phyloP scores from a whole-genome alignment of 2,113 vertebrate species.

The Pituophis catenifer region DNA sequence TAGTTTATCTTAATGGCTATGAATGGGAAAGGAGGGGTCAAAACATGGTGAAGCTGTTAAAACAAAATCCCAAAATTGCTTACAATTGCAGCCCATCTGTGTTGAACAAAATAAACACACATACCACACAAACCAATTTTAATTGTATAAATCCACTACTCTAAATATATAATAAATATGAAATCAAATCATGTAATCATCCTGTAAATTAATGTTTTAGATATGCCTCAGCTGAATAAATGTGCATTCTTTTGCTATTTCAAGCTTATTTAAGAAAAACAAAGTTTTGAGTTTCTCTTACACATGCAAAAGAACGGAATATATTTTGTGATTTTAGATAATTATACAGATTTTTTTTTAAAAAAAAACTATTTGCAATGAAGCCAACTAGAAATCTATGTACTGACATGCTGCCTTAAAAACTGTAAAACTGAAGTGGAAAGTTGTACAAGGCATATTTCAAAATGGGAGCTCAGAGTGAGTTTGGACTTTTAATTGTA shows the following conservation, averaged over 20 bases:
- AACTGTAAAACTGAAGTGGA: background rate
- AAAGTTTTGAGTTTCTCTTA: background rate
- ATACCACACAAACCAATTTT: background rate
- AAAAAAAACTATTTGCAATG: background rate
- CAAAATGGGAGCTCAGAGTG: background rate
- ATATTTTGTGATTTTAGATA: background rate
- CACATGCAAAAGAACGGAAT: background rate
- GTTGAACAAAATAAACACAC: background rate
- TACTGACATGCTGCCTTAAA: background rate
- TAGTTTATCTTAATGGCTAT: background rate
- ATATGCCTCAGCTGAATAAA: background rate
- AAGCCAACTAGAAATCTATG: background rate
- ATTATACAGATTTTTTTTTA: background rate
- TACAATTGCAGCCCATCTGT: background rate
- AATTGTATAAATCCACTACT: background rate
- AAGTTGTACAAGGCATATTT: background rate
- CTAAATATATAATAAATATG: background rate
- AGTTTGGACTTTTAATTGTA: conserved; percentile 28
- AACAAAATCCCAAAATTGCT: background rate
- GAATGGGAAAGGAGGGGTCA: background rate
- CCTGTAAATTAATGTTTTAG: background rate
- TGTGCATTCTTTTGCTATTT: background rate
- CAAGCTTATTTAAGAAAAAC: background rate
- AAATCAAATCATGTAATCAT: background rate
- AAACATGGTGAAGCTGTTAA: background rate